phyloP scores from a whole-genome alignment of 2,113 vertebrate genomes.

The Notarius lentiginosus region DNA sequence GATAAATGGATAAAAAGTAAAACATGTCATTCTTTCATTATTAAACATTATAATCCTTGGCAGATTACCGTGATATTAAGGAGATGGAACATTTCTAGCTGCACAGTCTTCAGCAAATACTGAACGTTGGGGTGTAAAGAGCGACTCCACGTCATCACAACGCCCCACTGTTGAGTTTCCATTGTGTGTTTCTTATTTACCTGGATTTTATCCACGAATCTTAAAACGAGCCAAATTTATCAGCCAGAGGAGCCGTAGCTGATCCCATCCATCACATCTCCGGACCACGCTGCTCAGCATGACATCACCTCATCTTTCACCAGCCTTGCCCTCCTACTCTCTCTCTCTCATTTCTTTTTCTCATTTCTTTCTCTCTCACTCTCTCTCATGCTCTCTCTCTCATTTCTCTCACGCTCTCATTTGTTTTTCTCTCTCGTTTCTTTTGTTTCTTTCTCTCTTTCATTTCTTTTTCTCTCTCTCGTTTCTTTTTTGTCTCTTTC shows the following conservation, averaged over 20 bases:
- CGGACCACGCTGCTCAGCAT: neutral
- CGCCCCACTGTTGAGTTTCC: neutral
- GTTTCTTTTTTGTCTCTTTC: too few relatives aligned
- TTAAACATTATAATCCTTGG: too few relatives aligned
- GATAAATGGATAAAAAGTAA: too few relatives aligned
- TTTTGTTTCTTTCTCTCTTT: too few relatives aligned
- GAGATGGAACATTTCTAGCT: neutral
- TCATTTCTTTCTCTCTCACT: neutral
- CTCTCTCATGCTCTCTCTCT: neutral
- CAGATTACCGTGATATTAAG: too few relatives aligned
- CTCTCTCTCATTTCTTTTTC: neutral
- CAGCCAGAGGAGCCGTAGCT: neutral
- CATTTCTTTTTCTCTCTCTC: too few relatives aligned
- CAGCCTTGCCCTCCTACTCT: neutral
- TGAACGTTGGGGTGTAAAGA: neutral
- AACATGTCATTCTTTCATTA: too few relatives aligned
- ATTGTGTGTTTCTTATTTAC: neutral
- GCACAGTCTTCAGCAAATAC: neutral
- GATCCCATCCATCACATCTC: neutral
- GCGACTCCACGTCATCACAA: neutral
- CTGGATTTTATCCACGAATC: neutral
- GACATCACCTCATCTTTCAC: neutral
- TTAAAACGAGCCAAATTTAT: neutral
- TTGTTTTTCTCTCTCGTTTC: too few relatives aligned
- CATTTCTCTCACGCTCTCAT: too few relatives aligned